These are phyloP conservation scores for Theristicus caerulescens DNA, from an alignment of 2,113 vertebrate genomes.

Conservation along the genomic window DNA sequence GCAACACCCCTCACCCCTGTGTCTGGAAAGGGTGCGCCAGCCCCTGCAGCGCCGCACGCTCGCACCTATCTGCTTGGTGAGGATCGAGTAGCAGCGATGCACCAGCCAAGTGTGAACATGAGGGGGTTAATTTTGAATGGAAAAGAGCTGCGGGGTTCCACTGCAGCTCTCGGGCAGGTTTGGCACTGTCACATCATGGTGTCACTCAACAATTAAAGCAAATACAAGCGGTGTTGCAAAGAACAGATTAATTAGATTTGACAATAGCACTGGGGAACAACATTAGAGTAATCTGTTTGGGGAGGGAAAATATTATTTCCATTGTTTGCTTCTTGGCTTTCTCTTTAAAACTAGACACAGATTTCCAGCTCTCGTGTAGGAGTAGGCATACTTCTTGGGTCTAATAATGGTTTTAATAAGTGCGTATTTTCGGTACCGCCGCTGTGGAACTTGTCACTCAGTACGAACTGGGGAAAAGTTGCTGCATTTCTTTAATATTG, in stretches of 20 bases:
- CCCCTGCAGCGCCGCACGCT: background rate
- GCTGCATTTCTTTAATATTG: background rate
- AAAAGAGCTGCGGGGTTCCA: background rate
- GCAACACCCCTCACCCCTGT: no score
- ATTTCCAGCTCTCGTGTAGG: background rate
- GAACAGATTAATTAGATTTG: background rate
- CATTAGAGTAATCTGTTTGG: background rate
- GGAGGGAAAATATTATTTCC: background rate
- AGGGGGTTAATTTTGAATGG: background rate
- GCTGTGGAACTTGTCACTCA: background rate
- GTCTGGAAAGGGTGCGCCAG: background rate
- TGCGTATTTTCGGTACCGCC: background rate
- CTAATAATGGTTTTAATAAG: background rate
- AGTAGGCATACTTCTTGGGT: background rate
- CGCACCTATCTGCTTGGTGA: fast-evolving
- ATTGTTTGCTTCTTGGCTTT: background rate
- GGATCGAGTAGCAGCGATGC: background rate
- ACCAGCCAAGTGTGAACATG: fast-evolving
- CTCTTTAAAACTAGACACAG: background rate
- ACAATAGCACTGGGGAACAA: background rate
- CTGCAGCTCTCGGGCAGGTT: background rate
- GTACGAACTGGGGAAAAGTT: background rate
- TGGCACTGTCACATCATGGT: background rate
- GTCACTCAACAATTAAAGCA: background rate
- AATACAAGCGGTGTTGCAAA: background rate